phyloP scores from a whole-genome alignment of 2,113 vertebrate genomes.

The Tragulus kanchil region DNA sequence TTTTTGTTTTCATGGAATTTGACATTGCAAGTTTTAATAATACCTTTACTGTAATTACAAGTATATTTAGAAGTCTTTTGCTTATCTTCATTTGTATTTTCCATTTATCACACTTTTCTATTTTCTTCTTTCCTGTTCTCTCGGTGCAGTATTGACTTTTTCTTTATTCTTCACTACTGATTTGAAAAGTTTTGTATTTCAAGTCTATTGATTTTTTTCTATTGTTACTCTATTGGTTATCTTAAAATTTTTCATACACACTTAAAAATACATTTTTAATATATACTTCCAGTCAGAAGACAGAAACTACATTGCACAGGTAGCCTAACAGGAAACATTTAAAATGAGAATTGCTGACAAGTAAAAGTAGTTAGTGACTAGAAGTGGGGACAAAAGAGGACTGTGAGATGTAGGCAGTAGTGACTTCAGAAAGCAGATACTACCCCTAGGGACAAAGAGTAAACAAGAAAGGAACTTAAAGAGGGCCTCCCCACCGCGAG shows the following conservation, averaged over 20 bases:
- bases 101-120: background rate
- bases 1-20: background rate
- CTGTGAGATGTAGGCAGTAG: background rate
- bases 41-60: background rate
- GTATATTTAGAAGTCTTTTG: background rate
- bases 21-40: background rate
- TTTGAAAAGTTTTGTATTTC: background rate
- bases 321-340: background rate
- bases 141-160: background rate
- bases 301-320: background rate
- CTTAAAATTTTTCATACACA: conserved; percentile 1
- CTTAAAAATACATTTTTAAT: background rate
- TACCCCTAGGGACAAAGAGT: background rate
- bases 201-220: background rate
- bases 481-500: background rate
- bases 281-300: background rate
- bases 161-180: conserved; percentile 12
- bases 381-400: background rate
- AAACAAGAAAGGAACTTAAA: background rate
- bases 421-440: background rate
- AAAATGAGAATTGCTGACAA: background rate
- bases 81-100: background rate
- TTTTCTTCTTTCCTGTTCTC: background rate
- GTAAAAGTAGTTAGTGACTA: background rate
- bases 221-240: background rate